phyloP scores from a whole-genome alignment of 2,113 vertebrate genomes.

The Melanotaenia duboulayi region DNA sequence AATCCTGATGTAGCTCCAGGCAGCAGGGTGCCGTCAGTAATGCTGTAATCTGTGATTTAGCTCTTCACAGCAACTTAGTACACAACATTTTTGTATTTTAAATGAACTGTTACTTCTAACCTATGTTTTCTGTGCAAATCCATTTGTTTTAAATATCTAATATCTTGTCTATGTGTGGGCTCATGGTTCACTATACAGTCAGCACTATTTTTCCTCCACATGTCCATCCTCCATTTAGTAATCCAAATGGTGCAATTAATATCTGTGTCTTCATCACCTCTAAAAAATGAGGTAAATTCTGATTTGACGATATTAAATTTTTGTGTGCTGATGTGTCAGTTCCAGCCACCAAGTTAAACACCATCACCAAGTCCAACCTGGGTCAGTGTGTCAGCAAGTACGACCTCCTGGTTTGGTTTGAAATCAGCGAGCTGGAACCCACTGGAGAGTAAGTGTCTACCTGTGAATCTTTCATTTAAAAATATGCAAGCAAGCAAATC shows the following conservation, averaged over 20 bases:
- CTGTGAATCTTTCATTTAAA: neutral
- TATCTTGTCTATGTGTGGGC: neutral
- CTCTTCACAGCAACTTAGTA: neutral
- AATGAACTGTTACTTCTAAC: neutral
- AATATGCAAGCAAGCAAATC: neutral
- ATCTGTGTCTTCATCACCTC: neutral
- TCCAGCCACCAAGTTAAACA: conserved; percentile 95
- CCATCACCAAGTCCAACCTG: conserved; percentile 94
- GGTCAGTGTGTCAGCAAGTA: conserved; percentile 98
- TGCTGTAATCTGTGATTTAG: conserved; percentile 59
- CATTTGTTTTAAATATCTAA: neutral
- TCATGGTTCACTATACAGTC: neutral
- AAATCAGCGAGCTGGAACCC: conserved; percentile 98
- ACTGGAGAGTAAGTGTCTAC: conserved; percentile 96
- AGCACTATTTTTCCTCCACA: neutral
- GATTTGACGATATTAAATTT: neutral
- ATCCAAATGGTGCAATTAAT: neutral
- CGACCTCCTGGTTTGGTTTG: conserved; percentile 98
- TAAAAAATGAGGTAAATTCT: neutral
- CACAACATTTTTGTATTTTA: neutral
- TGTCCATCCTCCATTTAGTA: conserved; percentile 3
- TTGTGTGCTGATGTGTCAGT: conserved; percentile 78
- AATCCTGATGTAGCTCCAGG: conserved; percentile 50
- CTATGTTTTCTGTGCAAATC: conserved; percentile 1
- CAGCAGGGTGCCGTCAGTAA: conserved; percentile 38